phyloP scores from a whole-genome alignment of 2,113 vertebrate species.

The Rhea pennata region DNA sequence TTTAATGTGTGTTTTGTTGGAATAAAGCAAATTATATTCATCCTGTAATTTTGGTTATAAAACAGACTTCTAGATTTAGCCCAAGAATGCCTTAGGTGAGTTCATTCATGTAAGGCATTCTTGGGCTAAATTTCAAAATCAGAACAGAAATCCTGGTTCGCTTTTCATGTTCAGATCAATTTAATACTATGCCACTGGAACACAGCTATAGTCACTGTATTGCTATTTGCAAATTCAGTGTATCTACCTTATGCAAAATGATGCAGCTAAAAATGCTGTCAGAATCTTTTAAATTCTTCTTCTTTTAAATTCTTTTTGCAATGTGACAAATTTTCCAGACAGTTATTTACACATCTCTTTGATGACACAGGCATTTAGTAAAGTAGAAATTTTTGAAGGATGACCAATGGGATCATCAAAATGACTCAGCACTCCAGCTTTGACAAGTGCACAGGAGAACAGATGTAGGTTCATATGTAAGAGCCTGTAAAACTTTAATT shows the following conservation, averaged over 20 bases:
- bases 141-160: neutral
- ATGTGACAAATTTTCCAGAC: neutral
- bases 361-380: neutral
- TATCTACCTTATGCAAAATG: fast-evolving
- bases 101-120: neutral
- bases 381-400: neutral
- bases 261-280: neutral
- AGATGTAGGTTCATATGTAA: neutral
- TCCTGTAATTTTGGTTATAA: neutral
- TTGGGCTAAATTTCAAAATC: neutral
- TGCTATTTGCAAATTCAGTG: neutral
- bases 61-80: neutral
- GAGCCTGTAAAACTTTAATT: neutral
- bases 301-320: neutral
- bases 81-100: too few relatives aligned
- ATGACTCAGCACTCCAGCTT: neutral
- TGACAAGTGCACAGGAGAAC: neutral
- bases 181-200: fast-evolving
- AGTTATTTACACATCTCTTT: neutral
- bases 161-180: neutral
- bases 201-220: neutral
- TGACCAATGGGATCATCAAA: fast-evolving
- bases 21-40: neutral
- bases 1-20: neutral
- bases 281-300: neutral